Conservation (phyloP, 1,140 invertebrate genomes). For the Eurosta solidaginis region DNA sequence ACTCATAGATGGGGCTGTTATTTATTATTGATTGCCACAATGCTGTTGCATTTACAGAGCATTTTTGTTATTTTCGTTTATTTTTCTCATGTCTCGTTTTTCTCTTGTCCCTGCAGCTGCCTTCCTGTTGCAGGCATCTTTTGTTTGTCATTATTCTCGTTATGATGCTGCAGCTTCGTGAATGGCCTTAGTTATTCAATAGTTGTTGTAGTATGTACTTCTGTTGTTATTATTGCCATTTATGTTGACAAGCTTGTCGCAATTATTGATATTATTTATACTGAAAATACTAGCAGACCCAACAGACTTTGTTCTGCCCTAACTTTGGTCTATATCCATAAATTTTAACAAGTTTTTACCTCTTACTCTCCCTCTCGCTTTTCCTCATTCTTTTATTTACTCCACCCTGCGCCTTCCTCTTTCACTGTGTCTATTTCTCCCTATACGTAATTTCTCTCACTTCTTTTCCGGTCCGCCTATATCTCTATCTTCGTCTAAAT, state of each 20-base stretch:
- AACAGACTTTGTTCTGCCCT: too few relatives aligned
- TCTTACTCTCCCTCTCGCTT: too few relatives aligned
- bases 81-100: neutral
- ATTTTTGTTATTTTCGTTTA: neutral
- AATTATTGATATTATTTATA: neutral
- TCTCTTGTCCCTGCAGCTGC: neutral
- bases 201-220: neutral
- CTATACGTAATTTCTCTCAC: too few relatives aligned
- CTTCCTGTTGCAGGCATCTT: neutral
- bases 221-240: neutral
- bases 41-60: neutral
- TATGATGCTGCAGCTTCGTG: neutral
- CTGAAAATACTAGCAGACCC: too few relatives aligned
- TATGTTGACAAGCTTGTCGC: neutral
- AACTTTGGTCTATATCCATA: too few relatives aligned
- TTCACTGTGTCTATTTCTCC: too few relatives aligned
- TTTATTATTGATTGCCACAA: neutral
- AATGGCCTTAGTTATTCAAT: neutral
- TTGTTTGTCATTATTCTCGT: conserved; percentile 15
- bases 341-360: too few relatives aligned
- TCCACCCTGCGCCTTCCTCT: too few relatives aligned
- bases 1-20: too few relatives aligned
- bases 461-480: too few relatives aligned
- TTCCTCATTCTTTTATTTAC: too few relatives aligned
- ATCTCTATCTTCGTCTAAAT: too few relatives aligned